These are phyloP conservation scores for Zootermopsis nevadensis DNA, from an alignment of 2,888 invertebrate species.

Conservation along the genomic window DNA sequence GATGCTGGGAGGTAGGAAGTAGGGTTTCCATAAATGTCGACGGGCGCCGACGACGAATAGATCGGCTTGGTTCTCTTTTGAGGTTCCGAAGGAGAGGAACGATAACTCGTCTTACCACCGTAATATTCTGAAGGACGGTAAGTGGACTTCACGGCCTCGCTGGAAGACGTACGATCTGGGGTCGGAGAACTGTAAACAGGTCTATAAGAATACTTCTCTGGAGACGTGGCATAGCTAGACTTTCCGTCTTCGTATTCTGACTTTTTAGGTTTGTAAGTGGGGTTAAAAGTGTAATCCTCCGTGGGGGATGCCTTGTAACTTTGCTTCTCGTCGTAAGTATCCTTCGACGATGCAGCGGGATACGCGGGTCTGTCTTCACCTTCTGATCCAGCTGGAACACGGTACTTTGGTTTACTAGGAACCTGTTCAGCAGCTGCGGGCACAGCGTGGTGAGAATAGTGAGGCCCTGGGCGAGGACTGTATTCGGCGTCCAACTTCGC, in stretches of 20 bases:
- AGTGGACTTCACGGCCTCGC: conserved; percentile 2
- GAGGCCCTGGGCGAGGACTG: conserved; percentile 39
- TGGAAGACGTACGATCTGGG: background rate
- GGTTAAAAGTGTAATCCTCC: conserved; percentile 20
- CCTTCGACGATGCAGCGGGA: conserved; percentile 2
- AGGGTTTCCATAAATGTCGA: conserved; percentile 48
- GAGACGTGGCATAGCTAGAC: conserved; percentile 44
- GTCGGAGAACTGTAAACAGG: background rate
- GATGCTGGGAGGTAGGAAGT: background rate
- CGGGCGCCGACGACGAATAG: conserved; percentile 63
- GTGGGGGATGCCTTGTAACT: conserved; percentile 9
- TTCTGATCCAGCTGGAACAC: background rate
- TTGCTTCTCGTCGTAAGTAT: conserved; percentile 2
- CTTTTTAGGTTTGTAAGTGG: conserved; percentile 14
- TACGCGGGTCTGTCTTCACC: background rate
- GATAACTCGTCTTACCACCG: conserved; percentile 39
- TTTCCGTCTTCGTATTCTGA: conserved; percentile 39
- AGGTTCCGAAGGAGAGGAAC: conserved; percentile 21
- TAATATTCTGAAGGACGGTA: conserved; percentile 27
- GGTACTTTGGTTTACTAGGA: background rate
- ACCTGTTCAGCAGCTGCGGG: conserved; percentile 18
- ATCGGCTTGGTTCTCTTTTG: conserved; percentile 9
- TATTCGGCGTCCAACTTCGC: conserved; percentile 48
- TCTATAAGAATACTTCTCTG: conserved; percentile 11
- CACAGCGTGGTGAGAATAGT: conserved; percentile 24